These are phyloP conservation scores for Colletes latitarsis DNA, from an alignment of 1,140 invertebrate genomes.

Conservation along the genomic window DNA sequence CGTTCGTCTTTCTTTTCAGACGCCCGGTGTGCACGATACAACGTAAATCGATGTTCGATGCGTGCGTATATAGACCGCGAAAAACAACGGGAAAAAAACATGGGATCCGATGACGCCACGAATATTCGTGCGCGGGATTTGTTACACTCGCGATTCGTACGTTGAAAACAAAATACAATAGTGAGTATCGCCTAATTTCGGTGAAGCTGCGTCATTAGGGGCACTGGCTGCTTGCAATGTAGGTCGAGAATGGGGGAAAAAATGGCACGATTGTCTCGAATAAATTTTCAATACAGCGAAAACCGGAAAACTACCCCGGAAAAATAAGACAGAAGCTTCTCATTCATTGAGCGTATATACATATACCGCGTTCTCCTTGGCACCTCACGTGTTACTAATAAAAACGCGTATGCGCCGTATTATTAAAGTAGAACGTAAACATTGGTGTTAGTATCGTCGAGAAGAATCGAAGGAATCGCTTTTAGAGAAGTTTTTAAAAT, in stretches of 20 bases:
- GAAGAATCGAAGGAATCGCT: not conserved
- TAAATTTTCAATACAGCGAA: not conserved
- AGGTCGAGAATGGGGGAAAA: not conserved
- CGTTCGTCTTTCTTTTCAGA: too few relatives aligned
- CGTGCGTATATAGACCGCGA: conserved; percentile 1
- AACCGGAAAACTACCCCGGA: not conserved
- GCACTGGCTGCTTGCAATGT: too few relatives aligned
- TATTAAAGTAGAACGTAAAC: conserved; percentile 22
- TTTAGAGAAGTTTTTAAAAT: too few relatives aligned
- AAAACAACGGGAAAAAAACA: not conserved
- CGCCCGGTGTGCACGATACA: not conserved
- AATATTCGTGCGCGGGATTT: not conserved
- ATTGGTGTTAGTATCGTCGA: not conserved
- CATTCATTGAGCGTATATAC: not conserved
- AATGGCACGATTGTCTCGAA: not conserved
- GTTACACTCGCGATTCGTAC: not conserved
- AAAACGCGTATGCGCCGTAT: not conserved
- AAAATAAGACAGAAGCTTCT: not conserved
- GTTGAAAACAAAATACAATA: not conserved
- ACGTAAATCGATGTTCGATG: conserved; percentile 11
- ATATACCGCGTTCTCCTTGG: not conserved
- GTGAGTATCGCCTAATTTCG: not conserved
- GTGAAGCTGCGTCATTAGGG: not conserved
- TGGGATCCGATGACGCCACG: not conserved
- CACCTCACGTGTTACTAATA: not conserved